Evolutionary conservation across 2,113 vertebrate species (phyloP).

Genomic region (Xiphorhynchus elegans): DNA sequence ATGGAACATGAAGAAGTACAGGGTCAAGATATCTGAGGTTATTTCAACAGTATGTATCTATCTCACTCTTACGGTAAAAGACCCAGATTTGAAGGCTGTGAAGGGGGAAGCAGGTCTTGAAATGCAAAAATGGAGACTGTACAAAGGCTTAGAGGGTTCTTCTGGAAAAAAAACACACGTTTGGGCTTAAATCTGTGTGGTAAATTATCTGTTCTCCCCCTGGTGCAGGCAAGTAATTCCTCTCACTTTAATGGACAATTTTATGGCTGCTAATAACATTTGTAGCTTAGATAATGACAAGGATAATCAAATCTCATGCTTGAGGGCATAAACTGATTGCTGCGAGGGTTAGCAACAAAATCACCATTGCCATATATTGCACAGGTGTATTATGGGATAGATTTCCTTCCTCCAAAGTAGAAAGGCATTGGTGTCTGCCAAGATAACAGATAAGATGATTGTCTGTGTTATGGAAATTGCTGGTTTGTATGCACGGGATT

Average conservation of each 20-base stretch:
- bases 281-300: slow-evolving; percentile 76
- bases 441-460: slow-evolving; percentile 46
- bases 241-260: slow-evolving; percentile 73
- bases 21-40: neutral
- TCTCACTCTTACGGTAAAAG: neutral
- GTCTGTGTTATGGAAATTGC: slow-evolving; percentile 46
- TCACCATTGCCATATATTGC: slow-evolving; percentile 33
- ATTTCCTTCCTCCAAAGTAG: slow-evolving; percentile 31
- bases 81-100: neutral
- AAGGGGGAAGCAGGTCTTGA: neutral
- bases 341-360: slow-evolving; percentile 58
- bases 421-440: slow-evolving; percentile 47
- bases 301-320: slow-evolving; percentile 74
- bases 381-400: slow-evolving; percentile 54
- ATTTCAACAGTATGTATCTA: neutral
- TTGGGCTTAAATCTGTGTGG: slow-evolving; percentile 53
- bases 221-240: slow-evolving; percentile 64
- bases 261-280: slow-evolving; percentile 76
- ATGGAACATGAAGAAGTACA: neutral
- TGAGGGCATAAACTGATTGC: slow-evolving; percentile 71
- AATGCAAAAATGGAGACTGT: neutral
- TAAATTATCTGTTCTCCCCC: slow-evolving; percentile 65
- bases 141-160: neutral
- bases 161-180: neutral
- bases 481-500: slow-evolving; percentile 52